Evolutionary conservation across 2,797 vertebrate genomes (phyloP), one percentile per base, ranked within the genome.

Genomic region (Ctenopoma kingsleyae): DNA sequence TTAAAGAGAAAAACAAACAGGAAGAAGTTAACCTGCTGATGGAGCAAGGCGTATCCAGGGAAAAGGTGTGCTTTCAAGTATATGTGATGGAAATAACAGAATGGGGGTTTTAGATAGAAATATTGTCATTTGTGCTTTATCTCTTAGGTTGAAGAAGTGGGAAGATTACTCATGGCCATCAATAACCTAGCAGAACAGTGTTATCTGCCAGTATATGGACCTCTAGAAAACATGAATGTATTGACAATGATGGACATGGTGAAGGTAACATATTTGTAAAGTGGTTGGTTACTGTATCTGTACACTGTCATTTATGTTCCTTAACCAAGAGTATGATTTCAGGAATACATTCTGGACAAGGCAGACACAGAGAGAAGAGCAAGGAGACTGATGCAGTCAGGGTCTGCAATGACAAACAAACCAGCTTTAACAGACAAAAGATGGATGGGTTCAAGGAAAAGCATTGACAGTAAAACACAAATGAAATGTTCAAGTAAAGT

Each of bases 311-410:
- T 44, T 38, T 22, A 10, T 0, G 8, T n/a, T 43, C 1, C 52
- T 66, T 47, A 63, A 77, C 43, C 9, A 20, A 5, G 16, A 44
- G 8, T 65, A 36, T 41, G 49, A 23, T 78, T 78, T 25, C 63
- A 96, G 94, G 93, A 96, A 68, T 96, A 93, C 81, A 93, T 93
- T 70, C 53, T 93, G 80, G 93, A 95, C 82, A 95, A 93, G 69
- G 80, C 65, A 5, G 66, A 84, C 75, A 90, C 90, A 0, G 78
- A 90, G 71, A 87, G 75, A 68, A 89, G 91, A 83, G 87, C 85
- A 1, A 67, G 73, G 77, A 69, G 57, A 35, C 70, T 84, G 56
- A 67, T 78, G 72, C 85, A 87, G 69, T 78, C 58, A 1, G 23
- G 72, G 46, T 86, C 70, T 23, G 76, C 67, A 5, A 8, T 78